Evolutionary conservation across 2,113 vertebrate genomes (phyloP).

Genomic region (Rattus norvegicus): GRCr8 NC_086039.1:101087501-101088000

Average conservation of each 20-base stretch:
- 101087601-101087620: constrained; percentile 54
- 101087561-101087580: constrained; percentile 19
- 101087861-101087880: constrained; percentile 13
- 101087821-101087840: not conserved
- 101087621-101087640: not conserved
- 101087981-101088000: not conserved
- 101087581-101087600: constrained; percentile 47
- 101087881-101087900: not conserved
- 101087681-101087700: constrained; percentile 17
- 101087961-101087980: not conserved
- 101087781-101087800: constrained; percentile 43
- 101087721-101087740: not conserved
- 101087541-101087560: constrained; percentile 58
- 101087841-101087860: not conserved
- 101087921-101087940: not conserved
- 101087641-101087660: constrained; percentile 3
- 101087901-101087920: constrained; percentile 2
- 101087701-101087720: constrained; percentile 32
- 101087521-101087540: constrained; percentile 21
- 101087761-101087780: not conserved
- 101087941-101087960: constrained; percentile 19
- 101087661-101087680: not conserved
- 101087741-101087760: not conserved
- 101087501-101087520: constrained; percentile 45
- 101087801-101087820: not conserved